Evolutionary conservation across 2,113 vertebrate genomes (phyloP).

Genomic region (Hiodon alosoides): DNA sequence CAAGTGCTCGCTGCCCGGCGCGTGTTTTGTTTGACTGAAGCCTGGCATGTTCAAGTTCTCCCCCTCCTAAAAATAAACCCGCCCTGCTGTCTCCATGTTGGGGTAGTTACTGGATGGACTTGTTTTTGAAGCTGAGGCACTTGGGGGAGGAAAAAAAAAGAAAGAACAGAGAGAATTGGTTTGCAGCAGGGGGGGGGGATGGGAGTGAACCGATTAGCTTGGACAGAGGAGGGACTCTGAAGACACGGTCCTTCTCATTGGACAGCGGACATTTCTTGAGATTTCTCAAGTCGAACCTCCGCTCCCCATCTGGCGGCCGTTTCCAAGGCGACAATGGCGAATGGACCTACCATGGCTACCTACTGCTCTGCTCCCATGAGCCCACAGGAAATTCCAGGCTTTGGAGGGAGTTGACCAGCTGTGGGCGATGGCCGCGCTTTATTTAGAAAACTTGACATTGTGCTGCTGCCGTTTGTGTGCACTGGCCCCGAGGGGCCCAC

Average conservation of each 20-base stretch:
- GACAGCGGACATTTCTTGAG: slow-evolving; percentile 20
- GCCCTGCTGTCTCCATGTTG: slow-evolving; percentile 19
- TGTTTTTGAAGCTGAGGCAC: slow-evolving; percentile 28
- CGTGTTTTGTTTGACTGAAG: slow-evolving; percentile 59
- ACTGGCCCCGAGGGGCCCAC: too few species aligned
- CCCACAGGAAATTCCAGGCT: slow-evolving; percentile 64
- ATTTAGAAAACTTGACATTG: slow-evolving; percentile 6
- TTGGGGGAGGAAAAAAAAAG: not conserved
- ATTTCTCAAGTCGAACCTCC: not conserved
- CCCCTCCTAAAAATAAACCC: slow-evolving; percentile 53
- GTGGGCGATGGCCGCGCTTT: not conserved
- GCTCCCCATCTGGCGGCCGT: slow-evolving; percentile 53
- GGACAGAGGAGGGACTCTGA: slow-evolving; percentile 1
- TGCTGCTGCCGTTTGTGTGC: not conserved
- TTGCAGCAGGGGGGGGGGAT: too few species aligned
- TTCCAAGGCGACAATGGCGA: slow-evolving; percentile 39
- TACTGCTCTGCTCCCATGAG: slow-evolving; percentile 30
- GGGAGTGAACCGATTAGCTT: not conserved
- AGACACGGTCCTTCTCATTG: not conserved
- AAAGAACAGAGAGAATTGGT: not conserved
- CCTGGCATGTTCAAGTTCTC: slow-evolving; percentile 39
- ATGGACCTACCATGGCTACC: slow-evolving; percentile 48
- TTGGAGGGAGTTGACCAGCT: slow-evolving; percentile 27
- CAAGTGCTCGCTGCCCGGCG: slow-evolving; percentile 48
- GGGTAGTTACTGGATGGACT: slow-evolving; percentile 31